Percentiles rank a stretch among this genome's conserved stretches.
phyloP scores from a whole-genome alignment of 2,888 invertebrate species.

The Clepsis dumicolana region DNA sequence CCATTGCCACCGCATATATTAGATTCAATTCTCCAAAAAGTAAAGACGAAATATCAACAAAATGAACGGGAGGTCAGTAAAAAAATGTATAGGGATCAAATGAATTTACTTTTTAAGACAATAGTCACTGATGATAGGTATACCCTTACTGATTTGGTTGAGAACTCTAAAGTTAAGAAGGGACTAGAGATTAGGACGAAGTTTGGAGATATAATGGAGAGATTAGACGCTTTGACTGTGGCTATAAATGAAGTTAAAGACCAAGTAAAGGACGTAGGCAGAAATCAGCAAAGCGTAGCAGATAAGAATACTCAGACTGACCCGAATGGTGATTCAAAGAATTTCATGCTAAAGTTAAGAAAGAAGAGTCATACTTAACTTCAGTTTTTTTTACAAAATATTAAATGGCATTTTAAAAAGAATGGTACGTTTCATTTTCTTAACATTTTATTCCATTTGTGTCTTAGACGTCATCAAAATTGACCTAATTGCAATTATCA shows the following conservation, averaged over 20 bases:
- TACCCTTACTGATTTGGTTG: constrained; percentile 32
- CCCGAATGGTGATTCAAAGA: constrained; percentile 12
- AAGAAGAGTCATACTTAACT: neutral
- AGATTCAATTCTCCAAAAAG: constrained; percentile 44
- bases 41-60: constrained; percentile 37
- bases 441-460: too few species aligned
- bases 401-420: neutral
- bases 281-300: constrained; percentile 32
- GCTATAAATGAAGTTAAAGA: constrained; percentile 38
- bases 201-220: constrained; percentile 37
- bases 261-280: constrained; percentile 29
- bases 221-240: constrained; percentile 25
- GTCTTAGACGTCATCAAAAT: too few species aligned
- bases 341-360: constrained; percentile 2
- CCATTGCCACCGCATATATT: constrained; percentile 43
- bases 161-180: constrained; percentile 30
- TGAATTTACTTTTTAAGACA: constrained; percentile 36
- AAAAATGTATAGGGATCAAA: constrained; percentile 34
- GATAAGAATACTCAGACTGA: constrained; percentile 41
- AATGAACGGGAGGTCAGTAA: constrained; percentile 37
- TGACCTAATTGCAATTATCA: too few species aligned
- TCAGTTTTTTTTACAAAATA: neutral
- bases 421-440: too few species aligned
- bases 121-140: constrained; percentile 39
- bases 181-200: constrained; percentile 26